Evolutionary conservation across 2,797 vertebrate genomes (phyloP), one percentile per base, ranked within the genome.

Genomic region (Cetoscarus ocellatus): DNA sequence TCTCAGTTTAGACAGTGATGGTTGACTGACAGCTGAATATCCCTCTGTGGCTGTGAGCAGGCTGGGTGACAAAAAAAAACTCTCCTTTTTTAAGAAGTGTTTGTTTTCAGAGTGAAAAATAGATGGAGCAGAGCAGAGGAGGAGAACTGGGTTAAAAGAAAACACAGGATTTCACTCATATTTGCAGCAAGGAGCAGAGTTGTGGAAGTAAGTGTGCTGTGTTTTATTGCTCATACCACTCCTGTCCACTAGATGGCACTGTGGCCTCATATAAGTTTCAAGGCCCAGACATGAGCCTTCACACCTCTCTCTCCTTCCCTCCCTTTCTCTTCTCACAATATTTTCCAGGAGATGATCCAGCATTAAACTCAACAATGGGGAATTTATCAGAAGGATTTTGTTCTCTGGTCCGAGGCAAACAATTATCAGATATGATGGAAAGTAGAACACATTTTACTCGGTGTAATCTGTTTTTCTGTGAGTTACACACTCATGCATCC

Each of bases 211-310:
- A 27, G 27, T 27, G 27, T 27, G 27, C 27, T 27, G 27, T 27
- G 27, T 27, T 27, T 2, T 27, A 27, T 2, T 27, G 27, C 27
- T 27, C 27, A 27, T 71, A 36, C 18, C 10, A 4, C 10, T 18
- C 52, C 27, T 0, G 1, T 61, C 88, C 92, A 92, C 92, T 86
- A 93, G 93, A 91, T 94, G 92, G 87, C 91, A 91, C 77, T 94
- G 87, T 92, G 86, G 73, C 76, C 85, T 65, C 74, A 85, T 73
- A 50, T 34, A 91, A 78, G 12, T 35, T 65, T 69, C 10, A 39
- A 38, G 27, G 15, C 3, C 35, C 8, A 66, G 61, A 7, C 64
- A 57, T 10, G 44, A 0, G 15, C 64, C 57, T 57, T 61, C 56
- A 77, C 40, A 48, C 18, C 49, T 40, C 59, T 15, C 44, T 17